phyloP scores from a whole-genome alignment of 2,888 invertebrate species.

The Lacanobia oleracea region DNA sequence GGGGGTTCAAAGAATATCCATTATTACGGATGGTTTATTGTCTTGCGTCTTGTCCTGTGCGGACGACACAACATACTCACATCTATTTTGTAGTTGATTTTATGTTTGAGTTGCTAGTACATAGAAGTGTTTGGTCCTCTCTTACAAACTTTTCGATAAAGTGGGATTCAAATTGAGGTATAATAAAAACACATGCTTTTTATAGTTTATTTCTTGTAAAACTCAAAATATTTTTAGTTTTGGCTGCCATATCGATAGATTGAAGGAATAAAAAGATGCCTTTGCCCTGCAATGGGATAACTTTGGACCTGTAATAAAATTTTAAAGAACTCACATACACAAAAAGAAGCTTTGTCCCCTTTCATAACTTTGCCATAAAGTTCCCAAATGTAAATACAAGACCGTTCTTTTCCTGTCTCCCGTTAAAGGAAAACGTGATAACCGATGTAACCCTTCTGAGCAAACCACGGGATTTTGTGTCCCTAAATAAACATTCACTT shows the following conservation, averaged over 20 bases:
- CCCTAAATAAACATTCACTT: slow-evolving; percentile 62
- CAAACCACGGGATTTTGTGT: slow-evolving; percentile 55
- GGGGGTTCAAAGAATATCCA: slow-evolving; percentile 49
- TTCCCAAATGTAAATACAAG: slow-evolving; percentile 45
- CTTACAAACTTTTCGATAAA: neutral
- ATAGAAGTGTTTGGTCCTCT: neutral
- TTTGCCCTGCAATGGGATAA: neutral
- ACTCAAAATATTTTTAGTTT: too few species aligned
- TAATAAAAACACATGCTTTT: too few species aligned
- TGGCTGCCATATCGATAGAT: too few species aligned
- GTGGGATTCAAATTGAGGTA: too few species aligned
- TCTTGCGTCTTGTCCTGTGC: slow-evolving; percentile 20
- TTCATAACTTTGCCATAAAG: slow-evolving; percentile 17
- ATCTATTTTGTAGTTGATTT: slow-evolving; percentile 3
- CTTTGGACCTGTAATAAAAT: neutral
- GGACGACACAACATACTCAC: neutral
- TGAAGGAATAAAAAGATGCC: neutral
- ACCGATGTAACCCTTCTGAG: slow-evolving; percentile 53
- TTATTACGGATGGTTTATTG: slow-evolving; percentile 57
- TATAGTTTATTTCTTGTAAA: too few species aligned
- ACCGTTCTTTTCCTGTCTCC: slow-evolving; percentile 35
- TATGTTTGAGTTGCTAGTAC: neutral
- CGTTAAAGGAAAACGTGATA: slow-evolving; percentile 42
- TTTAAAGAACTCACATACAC: neutral
- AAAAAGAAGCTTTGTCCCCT: neutral